phyloP scores from a whole-genome alignment of 2,113 vertebrate species.

The Galbula dea region DNA sequence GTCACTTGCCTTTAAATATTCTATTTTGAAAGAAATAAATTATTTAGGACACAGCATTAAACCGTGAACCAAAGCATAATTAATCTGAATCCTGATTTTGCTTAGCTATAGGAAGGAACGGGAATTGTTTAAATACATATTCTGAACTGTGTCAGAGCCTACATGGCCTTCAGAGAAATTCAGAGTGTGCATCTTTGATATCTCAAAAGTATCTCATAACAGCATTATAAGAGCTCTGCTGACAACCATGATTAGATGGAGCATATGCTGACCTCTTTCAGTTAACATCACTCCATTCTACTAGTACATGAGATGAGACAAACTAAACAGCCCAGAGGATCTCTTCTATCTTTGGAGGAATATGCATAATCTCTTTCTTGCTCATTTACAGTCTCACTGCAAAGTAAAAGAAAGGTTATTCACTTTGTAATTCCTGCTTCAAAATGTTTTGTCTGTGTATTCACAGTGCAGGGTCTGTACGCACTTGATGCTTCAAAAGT shows the following conservation, averaged over 20 bases:
- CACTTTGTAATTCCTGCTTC: neutral
- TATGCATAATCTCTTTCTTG: neutral
- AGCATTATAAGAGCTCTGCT: neutral
- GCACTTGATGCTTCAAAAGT: neutral
- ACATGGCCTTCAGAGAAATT: constrained; percentile 12
- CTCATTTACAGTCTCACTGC: neutral
- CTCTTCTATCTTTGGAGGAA: neutral
- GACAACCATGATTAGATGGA: constrained; percentile 8
- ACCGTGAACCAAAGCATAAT: constrained; percentile 17
- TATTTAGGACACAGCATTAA: constrained; percentile 8
- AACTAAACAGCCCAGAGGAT: neutral
- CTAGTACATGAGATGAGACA: neutral
- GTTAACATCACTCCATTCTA: constrained; percentile 1
- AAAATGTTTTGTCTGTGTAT: neutral
- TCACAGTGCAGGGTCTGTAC: neutral
- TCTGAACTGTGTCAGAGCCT: neutral
- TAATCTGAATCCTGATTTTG: constrained; percentile 13
- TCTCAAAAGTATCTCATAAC: neutral
- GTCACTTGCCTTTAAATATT: constrained; percentile 18
- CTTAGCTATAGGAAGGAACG: neutral
- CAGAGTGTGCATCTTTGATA: neutral
- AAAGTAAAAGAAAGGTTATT: neutral
- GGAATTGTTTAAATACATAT: neutral
- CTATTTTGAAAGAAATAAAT: constrained; percentile 37
- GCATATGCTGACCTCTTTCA: constrained; percentile 30